Evolutionary conservation across 1,140 invertebrate genomes (phyloP), one percentile per base, ranked within the genome.

Genomic region (Heliconius himera): DNA sequence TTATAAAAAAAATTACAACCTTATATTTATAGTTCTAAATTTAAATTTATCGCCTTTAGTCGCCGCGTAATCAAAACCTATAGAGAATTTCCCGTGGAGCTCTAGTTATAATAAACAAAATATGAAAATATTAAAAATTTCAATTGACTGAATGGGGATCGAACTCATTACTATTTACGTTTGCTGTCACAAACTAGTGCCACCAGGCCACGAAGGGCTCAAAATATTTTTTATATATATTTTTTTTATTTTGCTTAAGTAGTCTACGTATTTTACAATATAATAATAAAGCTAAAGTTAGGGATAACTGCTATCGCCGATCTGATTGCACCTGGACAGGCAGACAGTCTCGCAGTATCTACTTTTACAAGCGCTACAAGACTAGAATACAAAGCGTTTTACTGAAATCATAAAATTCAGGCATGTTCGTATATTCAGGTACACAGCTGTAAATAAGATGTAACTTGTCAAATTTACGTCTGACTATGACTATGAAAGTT

Each of bases 371-470:
- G 81, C 81, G 73, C 71, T 80, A 85, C 85, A 80, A 77, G 78
- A 81, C 78, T 72, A 75, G 90, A 89, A 92, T 93, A 93, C 90
- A 88, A 91, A 93, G 90, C 86, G 90, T 91, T 90, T 86, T 56
- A 80, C 77, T 77, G 71, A 77, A 85, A 87, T 87, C 89, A 87
- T 91, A 91, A 92, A 92, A 89, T 88, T 78, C 87, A 88, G 89
- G 90, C 87, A 76, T 80, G 66, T 83, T 77, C 84, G 85, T 89
- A 89, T 85, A 66, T 66, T 66, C 60, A 66, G 22, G 60, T 66
- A 29, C 83, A 72, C 82, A 76, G 75, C 77, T 84, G 83, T 88
- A 88, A 90, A 86, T 86, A 84, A 26, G 60, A 66, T 66, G 60
- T 75, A 66, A 75, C 56, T 75, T 75, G 54, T 66, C 74, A 76